These are phyloP conservation scores for Taphrorychus bicolor DNA, from an alignment of 2,888 invertebrate species.

Conservation along the genomic window DNA sequence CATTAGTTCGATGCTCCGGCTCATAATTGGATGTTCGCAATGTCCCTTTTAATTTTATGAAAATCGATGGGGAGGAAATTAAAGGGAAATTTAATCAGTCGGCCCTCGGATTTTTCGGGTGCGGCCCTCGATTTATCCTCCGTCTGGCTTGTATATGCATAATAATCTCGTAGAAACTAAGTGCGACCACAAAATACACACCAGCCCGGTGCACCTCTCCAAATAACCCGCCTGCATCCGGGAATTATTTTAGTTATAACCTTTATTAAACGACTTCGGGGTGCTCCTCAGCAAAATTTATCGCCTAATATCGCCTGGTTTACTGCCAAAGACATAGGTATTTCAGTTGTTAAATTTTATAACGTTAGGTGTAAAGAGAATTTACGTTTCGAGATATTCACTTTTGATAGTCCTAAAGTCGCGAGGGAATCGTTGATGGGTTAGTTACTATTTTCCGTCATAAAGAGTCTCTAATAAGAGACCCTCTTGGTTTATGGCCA, in stretches of 20 bases:
- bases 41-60: conserved; percentile 26
- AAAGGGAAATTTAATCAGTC: conserved; percentile 23
- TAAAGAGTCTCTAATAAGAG: conserved; percentile 9
- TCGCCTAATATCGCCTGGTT: conserved; percentile 31
- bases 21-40: conserved; percentile 29
- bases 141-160: not conserved
- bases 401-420: conserved; percentile 28
- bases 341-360: conserved; percentile 39
- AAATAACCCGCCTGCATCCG: conserved; percentile 12
- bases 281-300: conserved; percentile 27
- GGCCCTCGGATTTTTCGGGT: not conserved
- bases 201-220: conserved; percentile 11
- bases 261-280: conserved; percentile 22
- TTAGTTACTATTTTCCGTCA: conserved; percentile 16
- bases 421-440: conserved; percentile 13
- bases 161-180: conserved; percentile 18
- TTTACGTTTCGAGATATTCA: conserved; percentile 37
- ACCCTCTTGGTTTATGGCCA: not conserved
- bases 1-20: conserved; percentile 27
- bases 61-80: conserved; percentile 28
- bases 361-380: conserved; percentile 35
- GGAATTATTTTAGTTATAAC: conserved; percentile 26
- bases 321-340: conserved; percentile 39
- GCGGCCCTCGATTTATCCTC: not conserved
- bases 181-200: conserved; percentile 15